Conservation (phyloP, 2,797 vertebrate species). For the Anguilla marmorata region DNA sequence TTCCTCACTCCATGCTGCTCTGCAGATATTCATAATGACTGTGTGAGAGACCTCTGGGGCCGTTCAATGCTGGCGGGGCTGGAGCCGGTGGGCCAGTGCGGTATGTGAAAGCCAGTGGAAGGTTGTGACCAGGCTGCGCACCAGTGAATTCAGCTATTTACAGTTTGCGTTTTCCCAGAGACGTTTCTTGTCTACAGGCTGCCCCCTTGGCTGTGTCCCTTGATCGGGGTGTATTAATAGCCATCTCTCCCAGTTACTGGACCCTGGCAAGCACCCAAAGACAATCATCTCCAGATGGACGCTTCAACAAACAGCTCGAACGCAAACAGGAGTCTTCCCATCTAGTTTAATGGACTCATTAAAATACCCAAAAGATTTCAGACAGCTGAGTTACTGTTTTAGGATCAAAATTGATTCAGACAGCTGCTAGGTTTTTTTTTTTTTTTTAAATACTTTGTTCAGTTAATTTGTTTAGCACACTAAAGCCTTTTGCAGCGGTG, state of each 20-base stretch:
- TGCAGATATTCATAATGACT: neutral
- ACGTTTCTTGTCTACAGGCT: conserved; percentile 55
- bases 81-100: conserved; percentile 50
- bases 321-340: conserved; percentile 6
- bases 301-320: conserved; percentile 33
- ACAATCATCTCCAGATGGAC: conserved; percentile 50
- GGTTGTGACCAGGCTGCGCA: conserved; percentile 62
- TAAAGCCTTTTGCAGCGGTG: neutral
- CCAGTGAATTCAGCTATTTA: conserved; percentile 61
- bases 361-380: conserved; percentile 19
- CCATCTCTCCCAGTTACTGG: conserved; percentile 42
- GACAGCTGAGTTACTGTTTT: neutral
- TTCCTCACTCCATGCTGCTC: neutral
- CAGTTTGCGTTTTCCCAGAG: conserved; percentile 49
- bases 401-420: neutral
- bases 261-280: conserved; percentile 58
- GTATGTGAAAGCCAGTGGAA: conserved; percentile 65
- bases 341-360: neutral
- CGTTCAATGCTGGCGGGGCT: conserved; percentile 1
- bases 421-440: neutral
- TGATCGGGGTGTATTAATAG: conserved; percentile 51
- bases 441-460: neutral
- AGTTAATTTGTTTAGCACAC: neutral
- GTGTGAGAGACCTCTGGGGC: neutral
- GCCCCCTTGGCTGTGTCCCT: conserved; percentile 15